Evolutionary conservation across 2,888 invertebrate species (phyloP).

Genomic region (Lithophane semibrunnea): DNA sequence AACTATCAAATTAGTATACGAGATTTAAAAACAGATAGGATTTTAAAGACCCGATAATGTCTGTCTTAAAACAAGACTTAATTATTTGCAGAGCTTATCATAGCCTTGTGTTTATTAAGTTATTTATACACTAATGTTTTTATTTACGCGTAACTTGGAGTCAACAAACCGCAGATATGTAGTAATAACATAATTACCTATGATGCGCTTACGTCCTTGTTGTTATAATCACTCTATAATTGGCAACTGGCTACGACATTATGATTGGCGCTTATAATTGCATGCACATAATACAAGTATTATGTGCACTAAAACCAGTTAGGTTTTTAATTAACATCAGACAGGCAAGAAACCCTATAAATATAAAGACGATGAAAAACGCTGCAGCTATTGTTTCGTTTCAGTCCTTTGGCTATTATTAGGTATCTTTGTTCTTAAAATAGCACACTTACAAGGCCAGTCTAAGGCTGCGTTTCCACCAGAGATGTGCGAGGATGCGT

Average conservation of each 20-base stretch:
- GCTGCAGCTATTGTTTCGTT: neutral
- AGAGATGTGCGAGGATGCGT: no score
- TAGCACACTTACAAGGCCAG: neutral
- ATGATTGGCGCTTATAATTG: neutral
- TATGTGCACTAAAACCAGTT: constrained; percentile 4
- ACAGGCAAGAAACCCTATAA: neutral
- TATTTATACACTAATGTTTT: constrained; percentile 12
- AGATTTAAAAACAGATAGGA: no score
- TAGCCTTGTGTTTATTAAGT: neutral
- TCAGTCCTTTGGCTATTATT: neutral
- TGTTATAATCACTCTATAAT: constrained; percentile 11
- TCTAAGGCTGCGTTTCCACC: no score
- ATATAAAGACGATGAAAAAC: neutral
- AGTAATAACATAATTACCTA: constrained; percentile 34
- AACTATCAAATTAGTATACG: no score
- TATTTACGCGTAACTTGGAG: constrained; percentile 13
- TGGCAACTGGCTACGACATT: neutral
- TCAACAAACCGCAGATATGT: constrained; percentile 47
- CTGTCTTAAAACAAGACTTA: no score
- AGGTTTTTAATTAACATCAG: no score
- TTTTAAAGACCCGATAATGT: no score
- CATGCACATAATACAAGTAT: constrained; percentile 4
- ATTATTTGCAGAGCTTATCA: no score
- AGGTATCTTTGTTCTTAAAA: neutral
- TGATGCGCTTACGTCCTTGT: constrained; percentile 30